Evolutionary conservation across 2,113 vertebrate genomes (phyloP).

Genomic region (Petrocephalus microphthalmus): DNA sequence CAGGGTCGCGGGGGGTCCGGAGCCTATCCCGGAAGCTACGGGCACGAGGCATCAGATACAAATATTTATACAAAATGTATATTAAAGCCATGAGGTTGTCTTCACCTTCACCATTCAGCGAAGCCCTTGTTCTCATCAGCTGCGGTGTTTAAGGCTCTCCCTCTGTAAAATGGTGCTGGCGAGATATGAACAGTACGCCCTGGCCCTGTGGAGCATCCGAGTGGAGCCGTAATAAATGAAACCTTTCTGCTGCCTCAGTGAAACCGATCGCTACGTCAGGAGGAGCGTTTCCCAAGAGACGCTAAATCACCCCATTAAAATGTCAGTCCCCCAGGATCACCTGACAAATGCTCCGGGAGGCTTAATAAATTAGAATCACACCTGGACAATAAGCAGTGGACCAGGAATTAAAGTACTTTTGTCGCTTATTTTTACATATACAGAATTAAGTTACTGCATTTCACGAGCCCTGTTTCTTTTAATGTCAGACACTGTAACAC

Average conservation of each 20-base stretch:
- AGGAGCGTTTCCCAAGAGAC: background rate
- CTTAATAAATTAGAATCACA: background rate
- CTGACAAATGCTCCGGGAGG: background rate
- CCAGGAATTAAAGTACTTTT: background rate
- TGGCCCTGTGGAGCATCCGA: too few species aligned
- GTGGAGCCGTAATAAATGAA: background rate
- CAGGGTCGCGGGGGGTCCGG: too few species aligned
- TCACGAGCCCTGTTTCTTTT: background rate
- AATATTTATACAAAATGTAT: too few species aligned
- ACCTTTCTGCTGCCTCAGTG: background rate
- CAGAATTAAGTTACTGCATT: background rate
- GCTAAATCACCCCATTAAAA: conserved; percentile 1
- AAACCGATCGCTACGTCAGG: background rate
- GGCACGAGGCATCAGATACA: too few species aligned
- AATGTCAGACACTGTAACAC: background rate
- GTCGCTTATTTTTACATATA: background rate
- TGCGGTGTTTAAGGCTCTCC: background rate
- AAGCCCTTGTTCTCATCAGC: background rate
- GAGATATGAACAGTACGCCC: background rate
- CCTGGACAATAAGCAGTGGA: background rate
- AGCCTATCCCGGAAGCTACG: too few species aligned
- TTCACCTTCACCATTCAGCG: background rate
- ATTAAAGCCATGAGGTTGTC: background rate
- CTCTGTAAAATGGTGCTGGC: background rate
- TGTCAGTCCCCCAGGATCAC: background rate